A percentile compares a stretch with the other conserved stretches of the same genome.
These are phyloP conservation scores for Macquaria ambigua DNA, from an alignment of 2,113 vertebrate genomes.

Conservation along the genomic window DNA sequence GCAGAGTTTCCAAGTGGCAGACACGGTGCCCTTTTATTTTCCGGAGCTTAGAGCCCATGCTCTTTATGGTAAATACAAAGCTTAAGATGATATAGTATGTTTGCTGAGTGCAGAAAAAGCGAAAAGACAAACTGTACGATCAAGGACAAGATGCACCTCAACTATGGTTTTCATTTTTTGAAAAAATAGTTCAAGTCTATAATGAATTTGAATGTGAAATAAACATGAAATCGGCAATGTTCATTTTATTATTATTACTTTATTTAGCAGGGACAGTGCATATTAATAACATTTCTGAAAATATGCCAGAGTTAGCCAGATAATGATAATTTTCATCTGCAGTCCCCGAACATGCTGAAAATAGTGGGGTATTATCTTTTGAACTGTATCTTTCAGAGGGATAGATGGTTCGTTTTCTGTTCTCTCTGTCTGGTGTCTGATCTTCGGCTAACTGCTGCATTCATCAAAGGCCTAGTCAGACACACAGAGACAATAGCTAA, in stretches of 20 bases:
- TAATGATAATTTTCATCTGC: no score
- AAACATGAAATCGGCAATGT: slow-evolving; percentile 3
- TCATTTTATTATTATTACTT: slow-evolving; percentile 11
- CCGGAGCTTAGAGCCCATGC: slow-evolving; percentile 47
- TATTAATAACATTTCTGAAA: no score
- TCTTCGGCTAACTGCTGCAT: slow-evolving; percentile 78
- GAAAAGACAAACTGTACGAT: slow-evolving; percentile 17
- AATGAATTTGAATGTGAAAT: slow-evolving; percentile 17
- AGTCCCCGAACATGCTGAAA: slow-evolving; percentile 29
- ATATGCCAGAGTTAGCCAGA: no score
- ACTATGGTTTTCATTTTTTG: not conserved
- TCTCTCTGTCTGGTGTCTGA: slow-evolving; percentile 69
- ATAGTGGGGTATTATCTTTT: slow-evolving; percentile 34
- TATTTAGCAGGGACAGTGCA: no score
- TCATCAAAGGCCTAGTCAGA: slow-evolving; percentile 79
- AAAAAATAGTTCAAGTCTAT: not conserved
- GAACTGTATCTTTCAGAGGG: slow-evolving; percentile 41
- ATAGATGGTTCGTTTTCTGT: slow-evolving; percentile 62
- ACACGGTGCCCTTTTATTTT: slow-evolving; percentile 75
- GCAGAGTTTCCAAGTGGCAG: slow-evolving; percentile 69
- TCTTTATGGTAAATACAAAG: slow-evolving; percentile 63
- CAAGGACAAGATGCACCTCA: not conserved
- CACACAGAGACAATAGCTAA: slow-evolving; percentile 80
- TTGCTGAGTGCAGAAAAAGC: slow-evolving; percentile 36
- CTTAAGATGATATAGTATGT: slow-evolving; percentile 53